These are phyloP conservation scores for Heteractis magnifica DNA, from an alignment of 92 coral and sea anemone species.

Conservation along the genomic window DNA sequence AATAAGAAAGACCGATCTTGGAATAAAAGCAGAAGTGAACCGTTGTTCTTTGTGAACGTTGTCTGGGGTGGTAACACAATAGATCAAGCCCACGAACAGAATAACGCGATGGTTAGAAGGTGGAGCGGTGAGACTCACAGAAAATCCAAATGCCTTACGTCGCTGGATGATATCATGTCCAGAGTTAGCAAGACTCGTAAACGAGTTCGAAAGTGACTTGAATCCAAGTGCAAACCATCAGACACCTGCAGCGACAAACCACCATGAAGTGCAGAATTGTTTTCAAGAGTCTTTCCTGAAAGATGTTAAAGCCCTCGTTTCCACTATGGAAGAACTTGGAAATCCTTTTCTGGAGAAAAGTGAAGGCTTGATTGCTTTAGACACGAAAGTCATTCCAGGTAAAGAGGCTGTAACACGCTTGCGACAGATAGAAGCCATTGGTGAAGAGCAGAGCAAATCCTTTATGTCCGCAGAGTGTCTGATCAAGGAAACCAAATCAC, in stretches of 20 bases:
- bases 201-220: constrained; percentile 39
- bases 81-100: constrained; percentile 49
- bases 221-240: constrained; percentile 5
- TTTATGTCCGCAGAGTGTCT: constrained; percentile 23
- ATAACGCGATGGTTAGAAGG: constrained; percentile 39
- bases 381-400: constrained; percentile 25
- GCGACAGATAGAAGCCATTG: constrained; percentile 23
- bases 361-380: constrained; percentile 27
- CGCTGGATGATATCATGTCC: constrained; percentile 62
- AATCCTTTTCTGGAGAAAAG: constrained; percentile 39
- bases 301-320: constrained; percentile 45
- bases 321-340: constrained; percentile 31
- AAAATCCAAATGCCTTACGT: constrained; percentile 49
- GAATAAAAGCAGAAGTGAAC: no score
- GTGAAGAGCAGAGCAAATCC: constrained; percentile 30
- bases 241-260: constrained; percentile 10
- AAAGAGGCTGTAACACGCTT: constrained; percentile 19
- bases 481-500: constrained; percentile 26
- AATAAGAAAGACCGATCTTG: no score
- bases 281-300: constrained; percentile 36
- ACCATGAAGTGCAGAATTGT: constrained; percentile 47
- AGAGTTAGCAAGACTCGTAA: constrained; percentile 55
- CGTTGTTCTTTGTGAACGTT: no score
- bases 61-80: no score
- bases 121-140: constrained; percentile 43